Evolutionary conservation across 2,888 invertebrate genomes (phyloP).

Genomic region (Synanthedon formicaeformis): DNA sequence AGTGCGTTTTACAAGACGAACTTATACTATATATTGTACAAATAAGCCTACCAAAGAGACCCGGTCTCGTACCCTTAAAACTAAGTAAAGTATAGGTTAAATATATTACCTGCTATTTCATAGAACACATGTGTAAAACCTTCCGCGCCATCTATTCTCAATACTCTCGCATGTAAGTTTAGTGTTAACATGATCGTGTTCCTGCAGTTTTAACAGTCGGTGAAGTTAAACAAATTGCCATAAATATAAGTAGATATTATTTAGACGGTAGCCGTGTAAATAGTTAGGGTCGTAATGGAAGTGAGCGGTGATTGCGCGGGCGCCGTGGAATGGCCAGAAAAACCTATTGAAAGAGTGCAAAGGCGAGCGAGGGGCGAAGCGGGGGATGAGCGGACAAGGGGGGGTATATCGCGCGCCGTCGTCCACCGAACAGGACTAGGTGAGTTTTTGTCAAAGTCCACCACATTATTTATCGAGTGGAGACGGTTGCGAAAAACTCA

Average conservation of each 20-base stretch:
- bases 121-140: conserved; percentile 50
- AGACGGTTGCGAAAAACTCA: conserved; percentile 69
- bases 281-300: conserved; percentile 57
- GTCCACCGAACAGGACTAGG: conserved; percentile 67
- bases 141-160: conserved; percentile 64
- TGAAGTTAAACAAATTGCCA: conserved; percentile 71
- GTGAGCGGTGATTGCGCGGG: conserved; percentile 55
- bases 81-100: conserved; percentile 66
- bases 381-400: conserved; percentile 6
- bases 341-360: conserved; percentile 37
- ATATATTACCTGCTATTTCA: conserved; percentile 49
- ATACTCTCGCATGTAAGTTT: conserved; percentile 66
- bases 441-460: conserved; percentile 69
- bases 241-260: conserved; percentile 69
- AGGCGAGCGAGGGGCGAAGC: conserved; percentile 20
- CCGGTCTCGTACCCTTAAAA: conserved; percentile 71
- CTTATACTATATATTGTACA: conserved; percentile 65
- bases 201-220: conserved; percentile 69
- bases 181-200: conserved; percentile 70
- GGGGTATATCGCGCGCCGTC: conserved; percentile 51
- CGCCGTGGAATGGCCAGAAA: conserved; percentile 64
- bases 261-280: conserved; percentile 64
- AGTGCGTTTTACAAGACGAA: conserved; percentile 56
- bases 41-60: conserved; percentile 73
- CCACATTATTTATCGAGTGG: conserved; percentile 69